phyloP scores from a whole-genome alignment of 2,113 vertebrate genomes.

The Pampusana beccarii region DNA sequence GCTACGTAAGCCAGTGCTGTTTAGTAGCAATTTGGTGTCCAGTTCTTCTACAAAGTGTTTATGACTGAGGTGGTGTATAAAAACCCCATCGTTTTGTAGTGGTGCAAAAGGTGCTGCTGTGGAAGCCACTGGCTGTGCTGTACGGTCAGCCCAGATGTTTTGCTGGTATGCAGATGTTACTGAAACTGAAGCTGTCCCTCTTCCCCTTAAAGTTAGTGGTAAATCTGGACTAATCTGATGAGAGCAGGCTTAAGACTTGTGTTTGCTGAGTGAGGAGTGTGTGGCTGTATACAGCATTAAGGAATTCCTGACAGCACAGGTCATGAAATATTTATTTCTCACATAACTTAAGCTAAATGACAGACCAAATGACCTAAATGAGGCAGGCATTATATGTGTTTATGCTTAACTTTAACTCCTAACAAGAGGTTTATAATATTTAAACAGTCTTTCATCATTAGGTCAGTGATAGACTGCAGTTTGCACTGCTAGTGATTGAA shows the following conservation, averaged over 20 bases:
- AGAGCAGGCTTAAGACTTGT: background rate
- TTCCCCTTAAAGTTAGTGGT: background rate
- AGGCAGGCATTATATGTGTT: background rate
- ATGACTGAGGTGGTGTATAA: background rate
- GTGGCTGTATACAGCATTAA: background rate
- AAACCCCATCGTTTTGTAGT: background rate
- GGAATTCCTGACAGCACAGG: background rate
- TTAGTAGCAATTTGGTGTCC: background rate
- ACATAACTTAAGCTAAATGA: background rate
- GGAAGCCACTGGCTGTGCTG: background rate
- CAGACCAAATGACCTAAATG: background rate
- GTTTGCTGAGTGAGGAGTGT: background rate
- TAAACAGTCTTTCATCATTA: conserved; percentile 11
- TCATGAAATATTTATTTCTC: background rate
- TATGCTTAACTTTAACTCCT: conserved; percentile 7
- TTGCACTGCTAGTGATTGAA: background rate
- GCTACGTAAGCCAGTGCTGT: background rate
- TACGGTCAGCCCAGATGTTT: background rate
- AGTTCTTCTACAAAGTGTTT: background rate
- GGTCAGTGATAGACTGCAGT: background rate
- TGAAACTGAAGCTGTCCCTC: background rate
- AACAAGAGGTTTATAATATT: conserved; percentile 8
- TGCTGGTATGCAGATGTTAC: background rate
- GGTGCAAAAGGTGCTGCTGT: background rate
- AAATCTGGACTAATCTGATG: background rate